Evolutionary conservation across 2,113 vertebrate genomes (phyloP), one percentile per base, ranked within the genome.

Genomic region (Gymnorhina tibicen): DNA sequence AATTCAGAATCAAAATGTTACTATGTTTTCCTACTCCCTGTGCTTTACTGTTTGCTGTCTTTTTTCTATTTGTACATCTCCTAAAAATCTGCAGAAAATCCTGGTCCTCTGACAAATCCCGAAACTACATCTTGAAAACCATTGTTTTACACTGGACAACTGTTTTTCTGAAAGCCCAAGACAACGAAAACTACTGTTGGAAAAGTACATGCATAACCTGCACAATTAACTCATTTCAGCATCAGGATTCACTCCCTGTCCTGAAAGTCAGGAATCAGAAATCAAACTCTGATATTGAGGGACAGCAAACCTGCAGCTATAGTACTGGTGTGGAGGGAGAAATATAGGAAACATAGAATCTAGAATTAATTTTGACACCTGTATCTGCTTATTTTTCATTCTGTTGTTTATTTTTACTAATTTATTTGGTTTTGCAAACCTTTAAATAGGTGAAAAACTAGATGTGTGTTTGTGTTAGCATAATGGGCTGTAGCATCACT

Each of bases 111-210:
- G 30, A 42, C 6, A 73, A 9, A 85, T 81, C 12, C 47, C 49
- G 60, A 62, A 87, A 52, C 11, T 21, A 23, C 10, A 24, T 9
- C 28, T 82, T 75, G 56, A 74, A 85, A 94, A 70, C 4, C 6
- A 33, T n/a, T 74, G 24, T 6, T 74, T 58, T 66, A 28, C 18
- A 58, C 16, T 66, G 22, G n/a, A 53, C 14, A 56, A 8, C 30
- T 26, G 6, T 47, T n/a, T 35, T 84, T 44, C 69, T 70, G n/a
- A 53, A 77, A 52, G 22, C 1, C 21, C 17, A 33, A 62, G 13
- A n/a, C 7, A 58, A 44, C 23, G 9, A 64, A 86, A 84, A 11
- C 3, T 1, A 0, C 10, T 3, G 1, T 18, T 69, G 47, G 37
- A 66, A 89, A 53, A 85, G 7, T 8, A 67, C 0, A 1, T 49